Evolutionary conservation across 2,113 vertebrate genomes (phyloP), one percentile per base, ranked within the genome.

Genomic region (Phodopus roborovskii): DNA sequence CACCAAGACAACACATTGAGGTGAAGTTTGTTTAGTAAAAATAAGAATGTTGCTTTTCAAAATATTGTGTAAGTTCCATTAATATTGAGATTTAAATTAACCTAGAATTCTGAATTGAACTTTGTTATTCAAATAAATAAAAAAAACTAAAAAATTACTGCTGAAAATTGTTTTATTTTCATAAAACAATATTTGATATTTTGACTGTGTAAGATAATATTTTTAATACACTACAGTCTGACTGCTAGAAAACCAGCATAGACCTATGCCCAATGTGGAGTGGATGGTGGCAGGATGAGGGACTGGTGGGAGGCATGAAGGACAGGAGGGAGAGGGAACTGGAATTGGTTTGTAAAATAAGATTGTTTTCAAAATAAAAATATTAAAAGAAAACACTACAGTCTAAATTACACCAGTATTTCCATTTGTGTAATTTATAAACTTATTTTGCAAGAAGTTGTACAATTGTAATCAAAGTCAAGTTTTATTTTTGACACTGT

Each of bases 101-200:
- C 26, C 17, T 11, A 74, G 2, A 88, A 10, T 30, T 53, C 16
- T 45, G 3, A n/a, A 22, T 0, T 0, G 8, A 3, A 71, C 7
- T 60, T 62, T 3, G 30, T 92, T 50, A 68, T 60, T 92, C 3
- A 85, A 62, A 85, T 85, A 85, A 83, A 53, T 30, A 53, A 70
- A 26, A 45, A 66, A 70, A 91, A 8, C 5, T 73, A 7, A 71
- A 84, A 84, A 64, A 93, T 5, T 45, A n/a, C 26, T 91, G 11
- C 10, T 5, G 30, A 84, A 64, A 26, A 83, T 22, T 83, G 22
- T 28, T 26, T 82, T 83, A n/a, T n/a, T 2, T 83, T 22, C 83
- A 70, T 39, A 77, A 77, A 70, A 42, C 19, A 90, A 74, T 13
- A 75, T 58, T 73, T 66, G 28, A 20, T 82, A 68, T 87, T 33